A percentile compares a stretch with the other conserved stretches of the same genome.
Evolutionary conservation across 2,797 vertebrate genomes (phyloP).

Genomic region (Phaenicophaeus curvirostris): DNA sequence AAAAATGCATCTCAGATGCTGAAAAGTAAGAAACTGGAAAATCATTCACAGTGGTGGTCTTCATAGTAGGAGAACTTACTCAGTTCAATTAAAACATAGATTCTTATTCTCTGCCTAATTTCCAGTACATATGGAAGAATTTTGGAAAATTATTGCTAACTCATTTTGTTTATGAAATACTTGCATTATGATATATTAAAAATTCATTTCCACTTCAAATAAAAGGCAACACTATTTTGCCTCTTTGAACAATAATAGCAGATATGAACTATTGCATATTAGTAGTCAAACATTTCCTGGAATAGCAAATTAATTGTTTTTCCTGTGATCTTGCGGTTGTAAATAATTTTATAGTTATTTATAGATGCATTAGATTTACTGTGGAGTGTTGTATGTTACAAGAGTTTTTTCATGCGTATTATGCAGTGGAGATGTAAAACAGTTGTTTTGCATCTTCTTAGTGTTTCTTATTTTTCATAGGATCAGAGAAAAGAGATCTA

Average conservation of each 20-base stretch:
- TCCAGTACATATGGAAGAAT: background rate
- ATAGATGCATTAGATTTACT: background rate
- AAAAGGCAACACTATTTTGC: background rate
- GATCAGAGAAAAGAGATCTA: background rate
- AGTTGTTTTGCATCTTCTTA: background rate
- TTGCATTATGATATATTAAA: background rate
- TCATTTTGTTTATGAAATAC: background rate
- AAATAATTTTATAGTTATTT: background rate
- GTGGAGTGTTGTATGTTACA: background rate
- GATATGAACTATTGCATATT: background rate
- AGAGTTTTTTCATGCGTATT: background rate
- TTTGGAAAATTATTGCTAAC: background rate
- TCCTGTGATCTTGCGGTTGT: background rate
- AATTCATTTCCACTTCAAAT: background rate
- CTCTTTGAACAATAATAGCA: background rate
- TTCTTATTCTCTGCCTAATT: background rate
- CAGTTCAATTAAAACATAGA: background rate
- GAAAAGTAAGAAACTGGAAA: background rate
- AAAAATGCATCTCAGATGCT: background rate
- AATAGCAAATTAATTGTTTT: background rate
- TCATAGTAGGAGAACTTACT: background rate
- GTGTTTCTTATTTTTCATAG: background rate
- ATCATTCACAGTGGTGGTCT: background rate
- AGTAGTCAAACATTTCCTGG: background rate
- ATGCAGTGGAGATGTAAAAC: background rate